phyloP scores from a whole-genome alignment of 2,888 invertebrate genomes.

The Cylloceria caligata region DNA sequence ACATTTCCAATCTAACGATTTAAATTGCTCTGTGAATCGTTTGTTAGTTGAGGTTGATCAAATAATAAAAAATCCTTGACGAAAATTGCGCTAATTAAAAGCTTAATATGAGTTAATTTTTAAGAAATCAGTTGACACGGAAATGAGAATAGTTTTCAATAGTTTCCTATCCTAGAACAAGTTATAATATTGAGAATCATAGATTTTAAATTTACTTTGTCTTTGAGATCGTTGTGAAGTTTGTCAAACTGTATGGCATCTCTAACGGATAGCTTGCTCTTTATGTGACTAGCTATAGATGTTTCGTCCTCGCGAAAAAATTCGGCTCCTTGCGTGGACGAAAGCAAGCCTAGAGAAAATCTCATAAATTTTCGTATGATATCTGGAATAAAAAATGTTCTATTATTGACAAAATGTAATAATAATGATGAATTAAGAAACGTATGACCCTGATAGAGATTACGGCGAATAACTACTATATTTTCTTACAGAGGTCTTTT shows the following conservation, averaged over 20 bases:
- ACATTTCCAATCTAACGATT: too few species aligned
- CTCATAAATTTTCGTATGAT: conserved; percentile 77
- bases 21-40: not conserved
- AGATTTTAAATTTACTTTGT: conserved; percentile 75
- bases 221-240: conserved; percentile 80
- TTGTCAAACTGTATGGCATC: conserved; percentile 81
- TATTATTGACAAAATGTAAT: not conserved
- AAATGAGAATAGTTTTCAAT: conserved; percentile 16
- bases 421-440: too few species aligned
- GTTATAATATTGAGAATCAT: not conserved
- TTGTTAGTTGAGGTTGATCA: not conserved
- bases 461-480: not conserved
- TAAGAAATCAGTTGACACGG: too few species aligned
- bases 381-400: conserved; percentile 70
- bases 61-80: too few species aligned
- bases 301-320: conserved; percentile 80
- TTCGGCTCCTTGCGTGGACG: conserved; percentile 80
- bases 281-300: conserved; percentile 78
- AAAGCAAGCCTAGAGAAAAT: conserved; percentile 79
- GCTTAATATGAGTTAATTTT: too few species aligned
- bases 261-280: conserved; percentile 77
- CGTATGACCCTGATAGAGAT: not conserved
- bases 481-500: too few species aligned
- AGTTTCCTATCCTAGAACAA: not conserved
- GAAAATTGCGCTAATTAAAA: too few species aligned